Evolutionary conservation across 1,140 invertebrate species (phyloP).

Genomic region (Uloborus diversus): DNA sequence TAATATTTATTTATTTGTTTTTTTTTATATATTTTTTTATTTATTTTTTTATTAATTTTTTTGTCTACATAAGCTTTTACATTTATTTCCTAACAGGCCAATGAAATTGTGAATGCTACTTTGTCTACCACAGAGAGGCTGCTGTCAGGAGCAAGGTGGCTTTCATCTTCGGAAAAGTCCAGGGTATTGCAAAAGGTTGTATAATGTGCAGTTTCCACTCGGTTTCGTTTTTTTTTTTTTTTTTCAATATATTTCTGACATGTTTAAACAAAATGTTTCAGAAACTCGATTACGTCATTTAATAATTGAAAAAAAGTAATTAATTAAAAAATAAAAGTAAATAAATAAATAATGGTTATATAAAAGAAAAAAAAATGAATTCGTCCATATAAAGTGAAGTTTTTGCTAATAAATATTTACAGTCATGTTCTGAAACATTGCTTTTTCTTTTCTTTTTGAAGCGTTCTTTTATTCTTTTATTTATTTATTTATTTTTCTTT

Average conservation of each 20-base stretch:
- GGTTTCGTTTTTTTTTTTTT: not conserved
- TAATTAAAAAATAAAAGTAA: not conserved
- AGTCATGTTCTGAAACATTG: too few relatives aligned
- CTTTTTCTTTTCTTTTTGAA: too few relatives aligned
- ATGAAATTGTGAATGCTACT: not conserved
- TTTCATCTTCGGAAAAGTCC: not conserved
- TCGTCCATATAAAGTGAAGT: too few relatives aligned
- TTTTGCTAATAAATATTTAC: too few relatives aligned
- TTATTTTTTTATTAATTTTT: not conserved
- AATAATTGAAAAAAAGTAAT: not conserved
- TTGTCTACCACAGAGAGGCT: not conserved
- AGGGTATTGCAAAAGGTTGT: conserved; percentile 15
- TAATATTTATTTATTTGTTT: not conserved
- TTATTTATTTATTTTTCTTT: too few relatives aligned
- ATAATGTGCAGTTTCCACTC: too few relatives aligned
- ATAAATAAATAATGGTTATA: not conserved
- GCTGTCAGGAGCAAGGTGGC: not conserved
- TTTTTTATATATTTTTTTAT: too few relatives aligned
- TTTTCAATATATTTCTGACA: not conserved
- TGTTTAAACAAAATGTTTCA: not conserved
- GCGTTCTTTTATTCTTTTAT: too few relatives aligned
- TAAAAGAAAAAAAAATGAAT: not conserved
- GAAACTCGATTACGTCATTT: not conserved
- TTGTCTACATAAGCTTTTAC: not conserved
- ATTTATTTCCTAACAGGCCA: not conserved